Evolutionary conservation across 2,113 vertebrate genomes (phyloP).

Genomic region (Corythornis vintsioides): DNA sequence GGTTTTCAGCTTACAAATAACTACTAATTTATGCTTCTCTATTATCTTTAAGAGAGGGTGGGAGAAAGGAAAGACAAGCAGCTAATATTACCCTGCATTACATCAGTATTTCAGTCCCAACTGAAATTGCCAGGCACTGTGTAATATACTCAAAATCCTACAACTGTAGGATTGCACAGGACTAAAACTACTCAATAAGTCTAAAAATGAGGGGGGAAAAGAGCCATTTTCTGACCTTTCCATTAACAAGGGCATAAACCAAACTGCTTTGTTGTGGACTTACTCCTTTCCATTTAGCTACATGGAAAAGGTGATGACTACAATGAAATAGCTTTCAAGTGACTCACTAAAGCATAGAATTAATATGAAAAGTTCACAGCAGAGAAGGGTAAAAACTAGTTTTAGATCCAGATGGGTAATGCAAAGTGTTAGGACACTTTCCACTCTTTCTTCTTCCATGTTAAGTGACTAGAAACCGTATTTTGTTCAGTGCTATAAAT

Average conservation of each 20-base stretch:
- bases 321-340: neutral
- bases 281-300: neutral
- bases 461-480: neutral
- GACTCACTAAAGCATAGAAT: neutral
- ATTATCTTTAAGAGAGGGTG: neutral
- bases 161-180: neutral
- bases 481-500: neutral
- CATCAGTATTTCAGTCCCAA: neutral
- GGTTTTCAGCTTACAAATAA: constrained; percentile 13
- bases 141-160: neutral
- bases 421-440: neutral
- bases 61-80: neutral
- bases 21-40: neutral
- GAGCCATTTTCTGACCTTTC: neutral
- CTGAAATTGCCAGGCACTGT: neutral
- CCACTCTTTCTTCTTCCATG: neutral
- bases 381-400: neutral
- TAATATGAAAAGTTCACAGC: neutral
- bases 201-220: neutral
- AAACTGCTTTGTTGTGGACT: neutral
- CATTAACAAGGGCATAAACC: neutral
- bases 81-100: neutral
- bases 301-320: neutral
- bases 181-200: neutral
- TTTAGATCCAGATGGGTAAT: neutral